These are phyloP conservation scores for Strix uralensis DNA, from an alignment of 2,113 vertebrate genomes.

Conservation along the genomic window DNA sequence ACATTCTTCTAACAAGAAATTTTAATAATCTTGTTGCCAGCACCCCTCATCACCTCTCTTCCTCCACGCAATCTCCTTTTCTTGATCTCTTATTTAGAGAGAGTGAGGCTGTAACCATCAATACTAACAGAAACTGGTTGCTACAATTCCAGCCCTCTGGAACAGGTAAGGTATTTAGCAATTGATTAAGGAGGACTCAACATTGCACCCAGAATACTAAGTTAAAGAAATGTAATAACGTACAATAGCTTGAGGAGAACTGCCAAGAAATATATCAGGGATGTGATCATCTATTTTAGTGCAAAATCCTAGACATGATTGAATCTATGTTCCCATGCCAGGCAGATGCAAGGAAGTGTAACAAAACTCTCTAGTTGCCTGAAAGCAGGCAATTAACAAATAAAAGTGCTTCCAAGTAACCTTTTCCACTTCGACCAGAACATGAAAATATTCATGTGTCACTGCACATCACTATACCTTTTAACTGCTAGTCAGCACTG, in stretches of 20 bases:
- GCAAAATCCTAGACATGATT: not conserved
- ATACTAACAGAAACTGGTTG: not conserved
- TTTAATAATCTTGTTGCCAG: not conserved
- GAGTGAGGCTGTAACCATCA: not conserved
- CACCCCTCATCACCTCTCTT: not conserved
- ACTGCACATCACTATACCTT: not conserved
- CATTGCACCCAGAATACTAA: not conserved
- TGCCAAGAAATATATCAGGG: not conserved
- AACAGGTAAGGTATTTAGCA: not conserved
- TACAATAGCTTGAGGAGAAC: not conserved
- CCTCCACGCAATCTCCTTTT: not conserved
- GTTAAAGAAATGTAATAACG: not conserved
- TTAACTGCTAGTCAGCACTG: not conserved
- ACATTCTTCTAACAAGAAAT: not conserved
- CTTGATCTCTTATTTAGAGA: not conserved
- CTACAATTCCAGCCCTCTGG: not conserved
- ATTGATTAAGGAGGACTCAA: not conserved
- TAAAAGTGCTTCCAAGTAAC: not conserved
- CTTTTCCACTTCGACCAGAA: not conserved
- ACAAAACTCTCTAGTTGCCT: not conserved
- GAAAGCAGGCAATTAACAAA: not conserved
- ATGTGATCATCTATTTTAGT: not conserved
- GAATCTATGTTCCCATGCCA: not conserved
- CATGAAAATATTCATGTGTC: not conserved
- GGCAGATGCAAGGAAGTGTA: not conserved